phyloP scores from a whole-genome alignment of 1,140 invertebrate genomes.

The Drosophila ambigua region DNA sequence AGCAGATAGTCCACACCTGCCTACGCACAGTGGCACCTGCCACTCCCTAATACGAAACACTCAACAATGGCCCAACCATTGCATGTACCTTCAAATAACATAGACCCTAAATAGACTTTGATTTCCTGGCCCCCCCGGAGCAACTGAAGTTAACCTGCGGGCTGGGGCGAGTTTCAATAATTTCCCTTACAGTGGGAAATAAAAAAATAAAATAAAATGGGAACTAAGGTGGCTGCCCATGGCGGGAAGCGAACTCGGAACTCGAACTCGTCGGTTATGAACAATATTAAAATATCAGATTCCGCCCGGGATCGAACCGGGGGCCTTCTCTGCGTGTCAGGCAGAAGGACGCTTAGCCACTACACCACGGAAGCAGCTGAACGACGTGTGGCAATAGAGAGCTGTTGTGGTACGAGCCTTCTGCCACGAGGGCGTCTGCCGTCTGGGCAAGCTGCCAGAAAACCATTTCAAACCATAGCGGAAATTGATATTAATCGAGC shows the following conservation, averaged over 20 bases:
- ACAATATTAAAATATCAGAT: conserved; percentile 1
- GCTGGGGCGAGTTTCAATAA: not conserved
- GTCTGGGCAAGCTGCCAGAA: conserved; percentile 19
- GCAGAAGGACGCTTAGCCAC: conserved; percentile 76
- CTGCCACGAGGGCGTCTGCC: not conserved
- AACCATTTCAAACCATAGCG: conserved; percentile 34
- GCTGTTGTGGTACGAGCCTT: not conserved
- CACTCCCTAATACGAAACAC: conserved; percentile 9
- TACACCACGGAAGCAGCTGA: conserved; percentile 83
- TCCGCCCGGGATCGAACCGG: conserved; percentile 84
- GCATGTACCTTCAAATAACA: not conserved
- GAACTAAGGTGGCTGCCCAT: too few relatives aligned
- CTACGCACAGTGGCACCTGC: conserved; percentile 6
- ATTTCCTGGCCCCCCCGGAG: conserved; percentile 6
- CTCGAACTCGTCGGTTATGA: conserved; percentile 5
- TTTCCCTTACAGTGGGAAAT: conserved; percentile 2
- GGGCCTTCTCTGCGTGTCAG: conserved; percentile 84
- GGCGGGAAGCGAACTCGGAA: too few relatives aligned
- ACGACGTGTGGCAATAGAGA: accelerated
- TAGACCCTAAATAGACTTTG: conserved; percentile 44
- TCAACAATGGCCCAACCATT: conserved; percentile 38
- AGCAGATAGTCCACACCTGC: not conserved
- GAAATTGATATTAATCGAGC: conserved; percentile 21
- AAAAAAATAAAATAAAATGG: too few relatives aligned
- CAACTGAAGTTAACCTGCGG: conserved; percentile 32